These are phyloP conservation scores for Argyresthia albistria DNA, from an alignment of 2,888 invertebrate genomes.

Conservation along the genomic window DNA sequence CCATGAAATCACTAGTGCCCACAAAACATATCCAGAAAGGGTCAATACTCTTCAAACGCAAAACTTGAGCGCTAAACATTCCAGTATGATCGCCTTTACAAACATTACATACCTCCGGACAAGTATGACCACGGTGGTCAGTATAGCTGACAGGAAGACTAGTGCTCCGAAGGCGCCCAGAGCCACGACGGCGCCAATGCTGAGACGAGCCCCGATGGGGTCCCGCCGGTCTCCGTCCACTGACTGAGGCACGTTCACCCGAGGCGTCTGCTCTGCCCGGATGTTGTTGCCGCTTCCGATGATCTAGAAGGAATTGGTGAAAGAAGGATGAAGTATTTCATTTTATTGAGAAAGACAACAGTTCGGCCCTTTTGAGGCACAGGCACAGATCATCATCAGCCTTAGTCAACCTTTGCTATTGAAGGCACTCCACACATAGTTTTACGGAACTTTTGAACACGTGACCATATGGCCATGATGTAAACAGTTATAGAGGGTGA, in stretches of 20 bases:
- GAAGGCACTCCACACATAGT: no score
- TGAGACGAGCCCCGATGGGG: slow-evolving; percentile 78
- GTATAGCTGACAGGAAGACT: slow-evolving; percentile 89
- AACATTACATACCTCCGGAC: slow-evolving; percentile 79
- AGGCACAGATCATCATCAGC: no score
- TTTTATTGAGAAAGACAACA: no score
- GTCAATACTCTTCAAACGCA: no score
- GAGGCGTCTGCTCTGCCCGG: slow-evolving; percentile 76
- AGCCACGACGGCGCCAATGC: slow-evolving; percentile 90
- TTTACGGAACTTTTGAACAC: no score
- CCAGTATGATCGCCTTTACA: not conserved
- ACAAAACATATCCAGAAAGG: no score
- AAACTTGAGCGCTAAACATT: not conserved
- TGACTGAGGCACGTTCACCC: slow-evolving; percentile 77
- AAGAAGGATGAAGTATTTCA: not conserved
- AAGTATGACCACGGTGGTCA: slow-evolving; percentile 90
- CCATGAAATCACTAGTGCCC: no score
- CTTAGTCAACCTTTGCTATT: no score
- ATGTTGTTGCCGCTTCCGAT: slow-evolving; percentile 68
- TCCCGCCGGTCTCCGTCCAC: slow-evolving; percentile 74
- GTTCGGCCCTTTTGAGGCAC: no score
- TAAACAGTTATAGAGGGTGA: no score
- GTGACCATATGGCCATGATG: no score
- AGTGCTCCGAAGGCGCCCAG: slow-evolving; percentile 93
- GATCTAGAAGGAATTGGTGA: slow-evolving; percentile 32